phyloP scores from a whole-genome alignment of 2,888 invertebrate genomes.

The Coenonympha glycerion region DNA sequence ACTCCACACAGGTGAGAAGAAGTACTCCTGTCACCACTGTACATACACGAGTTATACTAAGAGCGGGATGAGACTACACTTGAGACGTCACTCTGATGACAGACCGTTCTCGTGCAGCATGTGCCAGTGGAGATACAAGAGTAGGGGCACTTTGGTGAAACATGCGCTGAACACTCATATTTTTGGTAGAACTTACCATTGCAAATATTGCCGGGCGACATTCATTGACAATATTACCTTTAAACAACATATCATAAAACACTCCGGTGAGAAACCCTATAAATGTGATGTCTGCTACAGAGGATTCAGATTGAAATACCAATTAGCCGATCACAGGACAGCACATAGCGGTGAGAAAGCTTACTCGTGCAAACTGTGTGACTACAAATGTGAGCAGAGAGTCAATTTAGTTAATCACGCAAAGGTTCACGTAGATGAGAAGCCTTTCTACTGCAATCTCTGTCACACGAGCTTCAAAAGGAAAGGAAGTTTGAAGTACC shows the following conservation, averaged over 20 bases:
- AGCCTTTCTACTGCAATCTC: background rate
- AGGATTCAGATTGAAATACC: background rate
- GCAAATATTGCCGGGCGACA: too few relatives aligned
- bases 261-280: background rate
- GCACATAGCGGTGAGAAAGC: background rate
- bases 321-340: background rate
- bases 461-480: background rate
- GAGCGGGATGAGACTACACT: too few relatives aligned
- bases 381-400: background rate
- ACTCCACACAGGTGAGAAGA: background rate
- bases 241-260: background rate
- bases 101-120: too few relatives aligned
- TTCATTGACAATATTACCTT: too few relatives aligned
- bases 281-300: background rate
- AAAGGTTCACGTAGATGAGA: background rate
- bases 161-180: background rate
- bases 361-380: background rate
- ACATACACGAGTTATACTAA: background rate
- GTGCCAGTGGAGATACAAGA: too few relatives aligned
- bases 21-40: background rate
- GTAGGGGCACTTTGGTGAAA: background rate
- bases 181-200: too few relatives aligned
- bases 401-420: background rate
- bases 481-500: background rate
- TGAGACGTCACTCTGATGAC: too few relatives aligned